Percentiles rank a stretch among this genome's conserved stretches.
These are phyloP conservation scores for Hiodon tergisus DNA, from an alignment of 2,113 vertebrate species.

Conservation along the genomic window DNA sequence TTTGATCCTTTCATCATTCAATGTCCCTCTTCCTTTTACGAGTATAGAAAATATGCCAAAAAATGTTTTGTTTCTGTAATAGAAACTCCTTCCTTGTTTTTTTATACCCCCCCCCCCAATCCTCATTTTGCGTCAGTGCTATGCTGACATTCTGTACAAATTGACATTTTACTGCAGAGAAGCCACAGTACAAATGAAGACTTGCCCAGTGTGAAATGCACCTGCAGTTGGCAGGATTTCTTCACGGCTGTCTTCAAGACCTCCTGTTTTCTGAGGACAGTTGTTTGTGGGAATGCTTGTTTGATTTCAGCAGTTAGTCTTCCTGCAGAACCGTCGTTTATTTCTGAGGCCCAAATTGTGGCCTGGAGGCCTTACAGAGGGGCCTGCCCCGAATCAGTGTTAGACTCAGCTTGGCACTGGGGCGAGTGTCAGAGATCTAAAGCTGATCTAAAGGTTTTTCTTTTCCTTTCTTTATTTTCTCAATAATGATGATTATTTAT, in stretches of 20 bases:
- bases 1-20: constrained; percentile 37
- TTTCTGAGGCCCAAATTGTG: not conserved
- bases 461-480: not conserved
- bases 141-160: constrained; percentile 49
- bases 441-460: not conserved
- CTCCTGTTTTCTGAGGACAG: constrained; percentile 20
- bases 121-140: constrained; percentile 39
- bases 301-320: not conserved
- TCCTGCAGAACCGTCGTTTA: not conserved
- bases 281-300: not conserved
- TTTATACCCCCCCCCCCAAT: constrained; percentile 53
- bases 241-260: constrained; percentile 5
- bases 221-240: no score
- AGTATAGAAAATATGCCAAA: constrained; percentile 93
- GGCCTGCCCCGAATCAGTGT: not conserved
- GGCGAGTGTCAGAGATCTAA: not conserved
- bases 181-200: constrained; percentile 53
- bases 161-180: constrained; percentile 31
- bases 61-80: constrained; percentile 72
- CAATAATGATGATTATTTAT: not conserved
- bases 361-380: not conserved
- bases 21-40: constrained; percentile 52
- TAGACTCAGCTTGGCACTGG: not conserved
- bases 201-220: constrained; percentile 50
- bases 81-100: constrained; percentile 50